Evolutionary conservation across 2,113 vertebrate genomes (phyloP), one percentile per base, ranked within the genome.

Genomic region (Podocnemis expansa): DNA sequence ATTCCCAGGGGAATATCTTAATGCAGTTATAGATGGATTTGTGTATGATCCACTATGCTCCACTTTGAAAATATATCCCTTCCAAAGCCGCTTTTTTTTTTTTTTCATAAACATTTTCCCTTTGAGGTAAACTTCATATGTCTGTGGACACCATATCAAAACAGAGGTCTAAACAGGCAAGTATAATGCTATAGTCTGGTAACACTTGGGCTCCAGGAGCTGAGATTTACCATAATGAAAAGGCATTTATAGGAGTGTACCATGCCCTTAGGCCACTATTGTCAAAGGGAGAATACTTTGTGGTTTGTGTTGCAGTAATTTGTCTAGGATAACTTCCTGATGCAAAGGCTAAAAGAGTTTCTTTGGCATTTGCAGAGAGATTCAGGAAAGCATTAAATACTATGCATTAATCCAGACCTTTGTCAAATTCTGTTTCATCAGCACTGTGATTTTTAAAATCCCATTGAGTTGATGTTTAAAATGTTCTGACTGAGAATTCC

Each of bases 401-500:
- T 91, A 45, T 67, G 79, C 51, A 56, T 87, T 60, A 76, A 19
- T 80, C 34, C 56, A 52, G 34, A 63, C 5, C 63, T 96, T 96
- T 54, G 70, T 84, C 11, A 78, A 95, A 47, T 0, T 2, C 47
- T 8, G 24, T 87, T 86, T 56, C 25, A 19, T 51, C 1, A 0
- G 0, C 51, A 51, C 10, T 52, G 16, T 84, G 75, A 79, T 83
- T 94, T 80, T 80, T 80, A 47, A 95, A 87, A 21, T 88, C 45
- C 41, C 0, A 0, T 73, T 13, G 55, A 54, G 91, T 52, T 67
- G 55, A 78, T 85, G 58, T 78, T 91, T 87, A 94, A 89, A 38
- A 80, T 60, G 43, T 90, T 43, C 45, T 82, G 45, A 52, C n/a
- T 34, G 75, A 94, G 85, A 92, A 90, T 87, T 94, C 73, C 41